Evolutionary conservation across 2,113 vertebrate species (phyloP).

Genomic region (Axis porcinus): DNA sequence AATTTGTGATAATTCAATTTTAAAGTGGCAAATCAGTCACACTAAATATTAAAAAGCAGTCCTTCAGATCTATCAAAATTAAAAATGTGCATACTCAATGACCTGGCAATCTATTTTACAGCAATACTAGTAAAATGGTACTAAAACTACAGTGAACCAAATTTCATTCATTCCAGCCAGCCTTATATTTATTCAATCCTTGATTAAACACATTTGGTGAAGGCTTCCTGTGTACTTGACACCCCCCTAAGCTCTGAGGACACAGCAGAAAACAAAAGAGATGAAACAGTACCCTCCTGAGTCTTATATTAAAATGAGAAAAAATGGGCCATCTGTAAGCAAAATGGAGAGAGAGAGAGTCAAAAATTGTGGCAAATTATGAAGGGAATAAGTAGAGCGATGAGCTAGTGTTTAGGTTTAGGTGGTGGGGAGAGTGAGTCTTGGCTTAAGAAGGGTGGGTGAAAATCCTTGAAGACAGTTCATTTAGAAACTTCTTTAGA

Average conservation of each 20-base stretch:
- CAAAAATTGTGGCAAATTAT: not conserved
- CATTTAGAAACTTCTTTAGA: not conserved
- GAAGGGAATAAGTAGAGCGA: not conserved
- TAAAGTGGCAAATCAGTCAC: slow-evolving; percentile 58
- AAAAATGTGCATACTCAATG: slow-evolving; percentile 20
- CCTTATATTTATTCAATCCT: not conserved
- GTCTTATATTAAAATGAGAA: not conserved
- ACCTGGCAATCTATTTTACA: not conserved
- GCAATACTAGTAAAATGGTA: not conserved
- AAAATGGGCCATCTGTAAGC: not conserved
- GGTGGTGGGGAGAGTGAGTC: not conserved
- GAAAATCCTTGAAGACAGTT: not conserved
- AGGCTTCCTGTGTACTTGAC: not conserved
- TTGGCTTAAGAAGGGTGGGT: not conserved
- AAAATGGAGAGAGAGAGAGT: not conserved
- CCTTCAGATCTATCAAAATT: slow-evolving; percentile 56
- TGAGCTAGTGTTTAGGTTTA: not conserved
- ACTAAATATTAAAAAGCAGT: slow-evolving; percentile 60
- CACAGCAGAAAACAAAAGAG: not conserved
- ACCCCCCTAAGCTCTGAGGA: not conserved
- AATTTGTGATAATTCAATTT: slow-evolving; percentile 60
- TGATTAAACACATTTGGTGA: not conserved
- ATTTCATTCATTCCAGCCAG: not conserved
- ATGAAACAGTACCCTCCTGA: not conserved
- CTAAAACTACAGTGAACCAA: not conserved